These are phyloP conservation scores for Amblyopsis rosae DNA, from an alignment of 2,113 vertebrate genomes.

Conservation along the genomic window DNA sequence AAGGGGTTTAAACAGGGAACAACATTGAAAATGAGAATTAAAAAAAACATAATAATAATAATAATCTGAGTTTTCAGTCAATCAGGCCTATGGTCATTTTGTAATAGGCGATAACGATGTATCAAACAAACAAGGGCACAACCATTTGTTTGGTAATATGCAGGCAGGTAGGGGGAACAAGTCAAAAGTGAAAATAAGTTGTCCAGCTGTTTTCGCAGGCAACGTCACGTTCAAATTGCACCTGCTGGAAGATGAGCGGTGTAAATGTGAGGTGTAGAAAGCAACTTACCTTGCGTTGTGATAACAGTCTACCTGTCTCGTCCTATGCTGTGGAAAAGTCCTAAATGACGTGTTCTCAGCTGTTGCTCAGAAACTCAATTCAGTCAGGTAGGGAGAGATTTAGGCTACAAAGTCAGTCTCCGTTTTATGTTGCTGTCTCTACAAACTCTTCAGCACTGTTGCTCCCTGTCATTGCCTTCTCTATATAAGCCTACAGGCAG, in stretches of 20 bases:
- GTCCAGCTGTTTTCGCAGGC: no score
- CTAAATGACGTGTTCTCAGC: background rate
- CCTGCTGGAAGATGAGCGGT: slow-evolving; percentile 43
- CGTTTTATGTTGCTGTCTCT: slow-evolving; percentile 14
- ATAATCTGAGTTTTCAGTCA: background rate
- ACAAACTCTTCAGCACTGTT: slow-evolving; percentile 43
- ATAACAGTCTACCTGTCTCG: background rate
- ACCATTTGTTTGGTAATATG: no score
- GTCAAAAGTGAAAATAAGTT: no score
- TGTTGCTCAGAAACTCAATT: slow-evolving; percentile 26
- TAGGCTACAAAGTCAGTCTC: slow-evolving; percentile 21
- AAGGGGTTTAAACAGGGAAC: slow-evolving; percentile 36
- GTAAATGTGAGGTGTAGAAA: slow-evolving; percentile 3
- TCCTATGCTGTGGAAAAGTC: slow-evolving; percentile 2
- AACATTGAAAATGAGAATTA: no score
- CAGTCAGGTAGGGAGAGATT: slow-evolving; percentile 5
- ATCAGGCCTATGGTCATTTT: background rate
- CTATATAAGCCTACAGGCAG: slow-evolving; percentile 66
- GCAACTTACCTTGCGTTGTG: slow-evolving; percentile 45
- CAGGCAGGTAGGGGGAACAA: no score
- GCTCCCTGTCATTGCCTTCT: slow-evolving; percentile 38
- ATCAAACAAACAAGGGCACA: no score
- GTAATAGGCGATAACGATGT: slow-evolving; percentile 32
- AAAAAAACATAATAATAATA: background rate
- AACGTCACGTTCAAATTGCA: slow-evolving; percentile 39